Evolutionary conservation across 2,888 invertebrate species (phyloP).

Genomic region (Ornithoptera alexandrae): DNA sequence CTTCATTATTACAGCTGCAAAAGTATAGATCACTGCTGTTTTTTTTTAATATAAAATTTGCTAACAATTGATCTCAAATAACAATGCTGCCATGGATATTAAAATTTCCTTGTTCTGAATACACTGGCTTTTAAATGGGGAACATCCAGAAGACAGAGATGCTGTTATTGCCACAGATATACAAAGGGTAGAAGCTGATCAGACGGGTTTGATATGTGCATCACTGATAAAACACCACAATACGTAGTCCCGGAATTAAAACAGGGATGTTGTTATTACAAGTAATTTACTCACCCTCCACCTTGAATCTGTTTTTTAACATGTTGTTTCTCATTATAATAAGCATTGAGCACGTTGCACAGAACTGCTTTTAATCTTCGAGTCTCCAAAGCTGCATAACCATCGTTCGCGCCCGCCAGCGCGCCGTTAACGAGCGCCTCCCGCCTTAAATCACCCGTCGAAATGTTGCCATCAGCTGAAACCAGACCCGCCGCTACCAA

Average conservation of each 20-base stretch:
- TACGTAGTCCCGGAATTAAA: not conserved
- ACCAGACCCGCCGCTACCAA: slow-evolving; percentile 63
- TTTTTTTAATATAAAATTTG: not conserved
- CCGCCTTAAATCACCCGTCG: slow-evolving; percentile 63
- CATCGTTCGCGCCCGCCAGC: slow-evolving; percentile 69
- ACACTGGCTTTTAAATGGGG: no score
- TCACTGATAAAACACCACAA: not conserved
- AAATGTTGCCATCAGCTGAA: slow-evolving; percentile 60
- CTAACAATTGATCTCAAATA: no score
- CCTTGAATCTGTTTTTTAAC: slow-evolving; percentile 95
- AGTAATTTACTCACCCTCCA: slow-evolving; percentile 83
- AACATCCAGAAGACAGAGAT: no score
- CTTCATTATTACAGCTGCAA: not conserved
- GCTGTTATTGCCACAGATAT: no score
- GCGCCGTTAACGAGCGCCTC: slow-evolving; percentile 71
- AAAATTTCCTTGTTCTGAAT: no score
- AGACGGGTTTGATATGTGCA: no score
- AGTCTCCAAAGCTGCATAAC: slow-evolving; percentile 88
- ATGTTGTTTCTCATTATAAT: slow-evolving; percentile 96
- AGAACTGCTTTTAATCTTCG: slow-evolving; percentile 89
- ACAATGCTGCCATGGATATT: no score
- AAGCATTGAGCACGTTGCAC: slow-evolving; percentile 86
- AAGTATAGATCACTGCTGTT: not conserved
- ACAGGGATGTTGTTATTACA: not conserved
- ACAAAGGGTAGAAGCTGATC: no score